A percentile compares a stretch with the other conserved stretches of the same genome.
phyloP scores from a whole-genome alignment of 2,888 invertebrate species.

The Ectemnius continuus region DNA sequence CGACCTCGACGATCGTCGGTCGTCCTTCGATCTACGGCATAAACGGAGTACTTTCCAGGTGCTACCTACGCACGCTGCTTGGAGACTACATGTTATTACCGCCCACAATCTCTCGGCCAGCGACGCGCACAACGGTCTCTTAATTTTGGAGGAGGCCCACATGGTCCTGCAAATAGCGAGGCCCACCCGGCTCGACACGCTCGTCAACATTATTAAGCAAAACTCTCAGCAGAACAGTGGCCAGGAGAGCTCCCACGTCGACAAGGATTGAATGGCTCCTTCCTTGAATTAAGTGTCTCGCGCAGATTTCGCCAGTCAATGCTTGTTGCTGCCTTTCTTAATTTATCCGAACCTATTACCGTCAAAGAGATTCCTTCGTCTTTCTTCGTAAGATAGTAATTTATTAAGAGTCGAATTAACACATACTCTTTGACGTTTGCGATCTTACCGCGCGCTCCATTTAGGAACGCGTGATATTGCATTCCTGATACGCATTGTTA shows the following conservation, averaged over 20 bases:
- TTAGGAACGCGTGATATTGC: too few species aligned
- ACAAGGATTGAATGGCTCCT: slow-evolving; percentile 44
- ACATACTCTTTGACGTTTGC: too few species aligned
- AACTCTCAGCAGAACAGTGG: slow-evolving; percentile 60
- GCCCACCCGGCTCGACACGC: slow-evolving; percentile 65
- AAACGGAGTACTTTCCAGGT: slow-evolving; percentile 60
- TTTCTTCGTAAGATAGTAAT: too few species aligned
- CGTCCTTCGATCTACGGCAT: background rate
- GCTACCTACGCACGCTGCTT: slow-evolving; percentile 80
- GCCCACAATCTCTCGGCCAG: slow-evolving; percentile 81
- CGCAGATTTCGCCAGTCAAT: too few species aligned
- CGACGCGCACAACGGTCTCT: slow-evolving; percentile 82
- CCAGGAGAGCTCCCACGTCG: slow-evolving; percentile 42
- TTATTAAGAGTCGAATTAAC: too few species aligned
- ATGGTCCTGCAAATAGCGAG: slow-evolving; percentile 79
- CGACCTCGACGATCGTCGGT: slow-evolving; percentile 1
- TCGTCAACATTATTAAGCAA: slow-evolving; percentile 70
- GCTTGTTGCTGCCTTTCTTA: too few species aligned
- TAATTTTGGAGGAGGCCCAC: slow-evolving; percentile 83
- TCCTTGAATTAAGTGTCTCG: too few species aligned
- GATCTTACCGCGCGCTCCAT: too few species aligned
- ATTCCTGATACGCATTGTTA: too few species aligned
- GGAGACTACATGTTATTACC: slow-evolving; percentile 82
- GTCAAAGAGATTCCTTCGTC: too few species aligned
- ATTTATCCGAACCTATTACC: too few species aligned